Base-by-base conservation (phyloP, 1,140 invertebrate genomes). In the Ladona fulva region DNA sequence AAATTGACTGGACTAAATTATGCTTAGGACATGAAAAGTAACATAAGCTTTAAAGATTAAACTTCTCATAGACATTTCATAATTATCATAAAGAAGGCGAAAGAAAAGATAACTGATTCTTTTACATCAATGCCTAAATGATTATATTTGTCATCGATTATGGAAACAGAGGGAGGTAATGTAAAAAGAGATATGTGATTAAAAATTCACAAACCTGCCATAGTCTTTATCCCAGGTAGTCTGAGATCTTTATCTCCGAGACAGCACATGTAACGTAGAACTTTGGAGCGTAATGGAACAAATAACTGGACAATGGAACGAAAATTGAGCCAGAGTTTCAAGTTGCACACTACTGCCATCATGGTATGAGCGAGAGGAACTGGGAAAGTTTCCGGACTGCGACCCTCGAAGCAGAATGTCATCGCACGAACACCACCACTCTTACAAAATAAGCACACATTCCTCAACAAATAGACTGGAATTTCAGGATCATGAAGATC, bases 241-340 rank as follows among this genome's bases (percentile, higher is more conserved):
- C 94, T 89, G 59, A 97, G 87, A 85, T 97, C 95, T 83, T 95
- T 94, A 84, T 98, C 96, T 37, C 92, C 92, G 77, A 97, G 89
- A 83, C 92, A 93, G 85, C 95, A 97, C 94, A 98, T 96, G 82
- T 97, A 98, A 78, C 93, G 90, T 80, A 97, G 89, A 79, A 97
- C 93, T 81, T 92, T 91, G 79, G 92, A 92, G 76, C 95, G 89
- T 66, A 97, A 85, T 52, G 95, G 95, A 83, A 96, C 91, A 83
- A 96, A 94, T 79, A 94, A 88, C 83, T 95, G 93, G 81, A 95
- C 90, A 74, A 96, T 92, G 76, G 94, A 94, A 81, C 93, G 90
- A 82, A 94, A 95, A 86, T 97, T 97, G 80, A 97, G 89, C 95
- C 95, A 97, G n/a, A 96, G 86, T 83, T 97, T 95, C 66, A 97